These are phyloP conservation scores for Liasis olivaceus DNA, from an alignment of 2,797 vertebrate genomes.

Conservation along the genomic window DNA sequence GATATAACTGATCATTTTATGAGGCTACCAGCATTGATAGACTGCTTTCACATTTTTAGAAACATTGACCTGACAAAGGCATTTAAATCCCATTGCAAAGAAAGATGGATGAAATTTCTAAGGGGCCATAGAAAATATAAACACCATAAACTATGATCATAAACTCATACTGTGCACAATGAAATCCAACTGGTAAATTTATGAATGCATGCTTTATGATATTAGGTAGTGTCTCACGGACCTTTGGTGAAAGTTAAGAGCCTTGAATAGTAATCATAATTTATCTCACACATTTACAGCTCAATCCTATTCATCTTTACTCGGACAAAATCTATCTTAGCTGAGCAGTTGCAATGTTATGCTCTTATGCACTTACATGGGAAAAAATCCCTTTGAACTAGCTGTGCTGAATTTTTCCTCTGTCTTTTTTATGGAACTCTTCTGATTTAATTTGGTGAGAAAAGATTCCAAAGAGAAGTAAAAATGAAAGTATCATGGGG, in stretches of 20 bases:
- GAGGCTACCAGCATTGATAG: neutral
- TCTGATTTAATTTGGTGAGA: neutral
- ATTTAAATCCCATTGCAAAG: neutral
- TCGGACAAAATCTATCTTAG: neutral
- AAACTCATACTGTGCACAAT: neutral
- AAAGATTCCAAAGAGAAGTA: neutral
- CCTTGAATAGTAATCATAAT: neutral
- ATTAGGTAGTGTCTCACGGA: neutral
- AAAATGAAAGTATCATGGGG: neutral
- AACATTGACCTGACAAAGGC: slow-evolving; percentile 2
- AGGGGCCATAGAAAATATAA: slow-evolving; percentile 14
- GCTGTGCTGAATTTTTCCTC: neutral
- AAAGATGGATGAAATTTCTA: slow-evolving; percentile 7
- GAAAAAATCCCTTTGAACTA: neutral
- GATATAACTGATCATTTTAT: neutral
- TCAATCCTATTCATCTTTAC: neutral
- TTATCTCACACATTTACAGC: neutral
- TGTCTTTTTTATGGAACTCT: neutral
- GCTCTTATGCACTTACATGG: neutral
- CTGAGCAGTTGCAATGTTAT: neutral
- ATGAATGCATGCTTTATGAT: neutral
- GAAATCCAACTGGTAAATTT: slow-evolving; percentile 3
- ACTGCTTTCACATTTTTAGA: neutral
- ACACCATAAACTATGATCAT: neutral
- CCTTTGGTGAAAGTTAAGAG: neutral